Percentiles rank a stretch among this genome's conserved stretches.
phyloP scores from a whole-genome alignment of 2,113 vertebrate genomes.

The Mormyrus iriodes region DNA sequence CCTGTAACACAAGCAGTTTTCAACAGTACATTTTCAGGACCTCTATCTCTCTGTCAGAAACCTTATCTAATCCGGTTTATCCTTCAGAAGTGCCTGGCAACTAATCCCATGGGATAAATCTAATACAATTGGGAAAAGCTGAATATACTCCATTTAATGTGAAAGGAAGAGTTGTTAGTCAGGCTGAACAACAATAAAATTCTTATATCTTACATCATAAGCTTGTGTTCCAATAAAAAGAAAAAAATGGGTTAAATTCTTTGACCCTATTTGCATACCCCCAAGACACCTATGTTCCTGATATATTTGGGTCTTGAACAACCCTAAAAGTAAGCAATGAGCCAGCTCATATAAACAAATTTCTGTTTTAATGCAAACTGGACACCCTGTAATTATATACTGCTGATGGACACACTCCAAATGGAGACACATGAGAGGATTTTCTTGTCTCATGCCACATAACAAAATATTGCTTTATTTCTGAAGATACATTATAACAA shows the following conservation, averaged over 20 bases:
- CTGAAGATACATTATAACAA: neutral
- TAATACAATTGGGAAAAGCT: slow-evolving; percentile 72
- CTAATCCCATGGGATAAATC: slow-evolving; percentile 76
- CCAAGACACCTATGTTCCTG: slow-evolving; percentile 65
- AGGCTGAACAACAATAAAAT: slow-evolving; percentile 69
- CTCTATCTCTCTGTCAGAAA: slow-evolving; percentile 58
- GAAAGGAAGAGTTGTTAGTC: slow-evolving; percentile 67
- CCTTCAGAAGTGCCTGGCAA: slow-evolving; percentile 68
- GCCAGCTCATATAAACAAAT: slow-evolving; percentile 74
- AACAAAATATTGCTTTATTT: slow-evolving; percentile 19
- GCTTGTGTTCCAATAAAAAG: slow-evolving; percentile 45
- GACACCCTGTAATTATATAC: slow-evolving; percentile 72
- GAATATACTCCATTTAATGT: slow-evolving; percentile 74
- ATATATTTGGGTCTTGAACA: slow-evolving; percentile 66
- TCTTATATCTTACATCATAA: slow-evolving; percentile 68
- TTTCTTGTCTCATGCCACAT: slow-evolving; percentile 8
- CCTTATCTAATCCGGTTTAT: slow-evolving; percentile 73
- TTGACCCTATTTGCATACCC: slow-evolving; percentile 64
- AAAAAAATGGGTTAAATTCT: slow-evolving; percentile 68
- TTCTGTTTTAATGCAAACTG: slow-evolving; percentile 69
- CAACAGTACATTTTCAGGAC: slow-evolving; percentile 55
- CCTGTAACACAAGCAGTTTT: slow-evolving; percentile 39
- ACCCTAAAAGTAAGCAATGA: slow-evolving; percentile 73
- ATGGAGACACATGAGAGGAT: slow-evolving; percentile 51
- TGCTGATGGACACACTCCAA: slow-evolving; percentile 76